These are phyloP conservation scores for Dryadula phaetusa DNA, from an alignment of 2,888 invertebrate genomes.

Conservation along the genomic window DNA sequence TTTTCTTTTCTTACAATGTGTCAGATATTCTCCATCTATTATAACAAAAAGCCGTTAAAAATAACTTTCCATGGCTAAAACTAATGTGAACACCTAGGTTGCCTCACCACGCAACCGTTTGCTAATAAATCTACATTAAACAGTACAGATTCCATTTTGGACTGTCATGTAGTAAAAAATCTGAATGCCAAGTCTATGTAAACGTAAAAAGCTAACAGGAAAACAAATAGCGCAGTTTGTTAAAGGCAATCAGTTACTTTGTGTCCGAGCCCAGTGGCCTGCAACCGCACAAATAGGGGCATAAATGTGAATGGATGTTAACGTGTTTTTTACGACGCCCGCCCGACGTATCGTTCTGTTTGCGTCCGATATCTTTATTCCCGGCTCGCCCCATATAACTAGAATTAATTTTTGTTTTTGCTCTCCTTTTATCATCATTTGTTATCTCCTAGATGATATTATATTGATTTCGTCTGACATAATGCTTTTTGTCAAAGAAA, in stretches of 20 bases:
- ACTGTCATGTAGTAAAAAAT: slow-evolving; percentile 12
- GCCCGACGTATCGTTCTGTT: slow-evolving; percentile 82
- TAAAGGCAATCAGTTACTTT: slow-evolving; percentile 76
- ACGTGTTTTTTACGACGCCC: slow-evolving; percentile 82
- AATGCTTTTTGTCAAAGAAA: background rate
- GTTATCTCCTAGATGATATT: slow-evolving; percentile 26
- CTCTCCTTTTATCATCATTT: slow-evolving; percentile 43
- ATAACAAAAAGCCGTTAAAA: too few species aligned
- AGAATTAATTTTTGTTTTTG: slow-evolving; percentile 57
- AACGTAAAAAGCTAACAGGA: slow-evolving; percentile 45
- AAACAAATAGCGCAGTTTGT: slow-evolving; percentile 64
- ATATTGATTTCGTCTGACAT: background rate
- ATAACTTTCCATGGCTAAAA: too few species aligned
- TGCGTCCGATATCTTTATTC: slow-evolving; percentile 80
- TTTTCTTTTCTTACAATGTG: too few species aligned
- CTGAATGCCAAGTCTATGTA: slow-evolving; percentile 21
- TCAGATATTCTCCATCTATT: too few species aligned
- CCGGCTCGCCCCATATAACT: slow-evolving; percentile 65
- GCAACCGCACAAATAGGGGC: slow-evolving; percentile 74
- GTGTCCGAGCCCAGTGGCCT: slow-evolving; percentile 70
- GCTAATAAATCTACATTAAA: background rate
- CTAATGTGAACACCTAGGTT: too few species aligned
- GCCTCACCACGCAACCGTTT: too few species aligned
- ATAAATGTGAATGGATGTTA: slow-evolving; percentile 84
- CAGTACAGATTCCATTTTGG: background rate